Evolutionary conservation across 2,113 vertebrate species (phyloP).

Genomic region (Dinomys branickii): DNA sequence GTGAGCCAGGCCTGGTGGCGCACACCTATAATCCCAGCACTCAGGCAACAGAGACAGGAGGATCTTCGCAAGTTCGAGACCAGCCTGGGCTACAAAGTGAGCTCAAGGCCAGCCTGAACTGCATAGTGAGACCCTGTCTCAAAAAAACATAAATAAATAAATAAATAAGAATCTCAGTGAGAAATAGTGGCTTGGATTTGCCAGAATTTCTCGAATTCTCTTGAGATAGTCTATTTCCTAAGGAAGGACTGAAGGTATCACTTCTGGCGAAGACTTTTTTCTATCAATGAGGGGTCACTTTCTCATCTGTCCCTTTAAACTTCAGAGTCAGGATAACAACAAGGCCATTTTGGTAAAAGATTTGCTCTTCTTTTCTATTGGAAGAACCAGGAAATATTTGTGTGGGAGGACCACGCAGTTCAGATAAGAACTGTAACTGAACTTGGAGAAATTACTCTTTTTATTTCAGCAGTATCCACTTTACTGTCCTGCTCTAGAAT

Average conservation of each 20-base stretch:
- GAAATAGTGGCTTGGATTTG: not conserved
- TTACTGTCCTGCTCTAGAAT: slow-evolving; percentile 5
- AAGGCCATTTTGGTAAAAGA: not conserved
- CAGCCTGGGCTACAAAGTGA: too few relatives aligned
- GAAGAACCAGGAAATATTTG: not conserved
- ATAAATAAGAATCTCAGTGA: not conserved
- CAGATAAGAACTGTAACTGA: not conserved
- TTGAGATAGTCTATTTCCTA: slow-evolving; percentile 32
- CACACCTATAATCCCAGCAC: too few relatives aligned
- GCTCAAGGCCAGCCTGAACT: too few relatives aligned
- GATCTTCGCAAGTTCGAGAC: too few relatives aligned
- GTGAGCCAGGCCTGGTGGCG: not conserved
- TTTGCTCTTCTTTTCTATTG: not conserved
- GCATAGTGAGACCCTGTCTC: too few relatives aligned
- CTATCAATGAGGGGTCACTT: not conserved
- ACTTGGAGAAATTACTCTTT: not conserved
- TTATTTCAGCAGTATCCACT: not conserved
- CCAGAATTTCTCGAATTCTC: slow-evolving; percentile 20
- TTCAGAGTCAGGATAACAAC: not conserved
- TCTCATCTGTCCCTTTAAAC: not conserved
- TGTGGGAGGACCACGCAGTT: not conserved
- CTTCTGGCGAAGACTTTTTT: not conserved
- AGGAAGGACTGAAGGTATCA: not conserved
- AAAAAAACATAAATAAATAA: too few relatives aligned
- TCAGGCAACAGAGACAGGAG: too few relatives aligned